Evolutionary conservation across 2,113 vertebrate species (phyloP).

Genomic region (Myiopsitta monachus): DNA sequence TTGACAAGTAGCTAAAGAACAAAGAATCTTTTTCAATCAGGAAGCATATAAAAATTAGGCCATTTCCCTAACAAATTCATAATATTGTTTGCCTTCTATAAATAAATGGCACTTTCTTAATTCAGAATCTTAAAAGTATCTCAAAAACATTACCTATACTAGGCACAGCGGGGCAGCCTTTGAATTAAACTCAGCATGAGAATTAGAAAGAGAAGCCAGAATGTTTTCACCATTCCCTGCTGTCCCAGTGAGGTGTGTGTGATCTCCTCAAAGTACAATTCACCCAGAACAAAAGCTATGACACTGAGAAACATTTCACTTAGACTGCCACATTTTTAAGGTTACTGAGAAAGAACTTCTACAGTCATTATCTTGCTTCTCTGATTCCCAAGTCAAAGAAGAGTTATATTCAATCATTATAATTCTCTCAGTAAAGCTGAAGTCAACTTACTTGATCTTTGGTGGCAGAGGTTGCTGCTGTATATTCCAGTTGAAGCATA

Average conservation of each 20-base stretch:
- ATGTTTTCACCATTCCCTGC: background rate
- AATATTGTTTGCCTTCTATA: background rate
- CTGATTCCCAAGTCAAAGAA: background rate
- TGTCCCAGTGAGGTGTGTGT: background rate
- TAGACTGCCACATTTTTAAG: background rate
- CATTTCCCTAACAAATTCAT: background rate
- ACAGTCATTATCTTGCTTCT: background rate
- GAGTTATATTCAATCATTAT: background rate
- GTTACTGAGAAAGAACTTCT: background rate
- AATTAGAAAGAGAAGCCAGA: background rate
- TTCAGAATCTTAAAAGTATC: background rate
- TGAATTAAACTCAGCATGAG: background rate
- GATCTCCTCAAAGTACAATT: background rate
- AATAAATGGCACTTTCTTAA: background rate
- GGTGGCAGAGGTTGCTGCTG: slow-evolving; percentile 64
- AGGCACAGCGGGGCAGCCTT: background rate
- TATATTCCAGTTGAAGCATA: slow-evolving; percentile 18
- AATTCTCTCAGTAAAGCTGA: background rate
- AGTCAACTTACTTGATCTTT: slow-evolving; percentile 79
- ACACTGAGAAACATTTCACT: background rate
- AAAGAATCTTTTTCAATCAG: background rate
- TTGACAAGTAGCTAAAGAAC: background rate
- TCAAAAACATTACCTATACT: background rate
- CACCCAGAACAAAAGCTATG: background rate
- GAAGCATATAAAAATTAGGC: background rate